A percentile compares a stretch with the other conserved stretches of the same genome.
Conservation (phyloP, 2,888 invertebrate species). For the Cheilosia variabilis region DNA sequence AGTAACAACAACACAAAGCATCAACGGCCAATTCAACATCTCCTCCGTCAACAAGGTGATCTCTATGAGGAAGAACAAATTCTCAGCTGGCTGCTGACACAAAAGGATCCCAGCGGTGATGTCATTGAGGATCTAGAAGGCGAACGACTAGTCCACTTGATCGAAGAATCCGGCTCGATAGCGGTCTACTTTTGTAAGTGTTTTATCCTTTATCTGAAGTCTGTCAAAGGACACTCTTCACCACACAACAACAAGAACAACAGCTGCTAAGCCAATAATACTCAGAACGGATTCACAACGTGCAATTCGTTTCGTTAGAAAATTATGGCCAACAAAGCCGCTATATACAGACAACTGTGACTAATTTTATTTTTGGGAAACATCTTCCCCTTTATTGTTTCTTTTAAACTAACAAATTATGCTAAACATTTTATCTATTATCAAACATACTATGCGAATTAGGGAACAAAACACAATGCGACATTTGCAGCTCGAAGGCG, state of each 20-base stretch:
- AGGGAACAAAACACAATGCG: slow-evolving; percentile 97
- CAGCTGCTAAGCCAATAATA: slow-evolving; percentile 68
- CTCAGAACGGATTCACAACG: slow-evolving; percentile 37
- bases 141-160: slow-evolving; percentile 89
- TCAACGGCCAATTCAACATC: not conserved
- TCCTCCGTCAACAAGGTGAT: slow-evolving; percentile 86
- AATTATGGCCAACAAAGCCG: slow-evolving; percentile 45
- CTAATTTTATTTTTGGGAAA: slow-evolving; percentile 60
- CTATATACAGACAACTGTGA: slow-evolving; percentile 58
- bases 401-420: slow-evolving; percentile 63
- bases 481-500: slow-evolving; percentile 91
- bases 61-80: slow-evolving; percentile 94
- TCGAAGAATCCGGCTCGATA: slow-evolving; percentile 91
- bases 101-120: slow-evolving; percentile 96
- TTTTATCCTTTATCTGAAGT: slow-evolving; percentile 4
- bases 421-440: slow-evolving; percentile 60
- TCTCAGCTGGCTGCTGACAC: slow-evolving; percentile 94
- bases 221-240: slow-evolving; percentile 24
- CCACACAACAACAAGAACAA: slow-evolving; percentile 27
- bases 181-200: slow-evolving; percentile 97
- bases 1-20: slow-evolving; percentile 8
- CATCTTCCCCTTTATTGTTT: slow-evolving; percentile 38
- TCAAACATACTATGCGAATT: slow-evolving; percentile 79
- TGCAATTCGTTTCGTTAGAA: slow-evolving; percentile 31
- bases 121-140: slow-evolving; percentile 95